Conservation (phyloP, 2,888 invertebrate species). For the Eubasilissa splendida region DNA sequence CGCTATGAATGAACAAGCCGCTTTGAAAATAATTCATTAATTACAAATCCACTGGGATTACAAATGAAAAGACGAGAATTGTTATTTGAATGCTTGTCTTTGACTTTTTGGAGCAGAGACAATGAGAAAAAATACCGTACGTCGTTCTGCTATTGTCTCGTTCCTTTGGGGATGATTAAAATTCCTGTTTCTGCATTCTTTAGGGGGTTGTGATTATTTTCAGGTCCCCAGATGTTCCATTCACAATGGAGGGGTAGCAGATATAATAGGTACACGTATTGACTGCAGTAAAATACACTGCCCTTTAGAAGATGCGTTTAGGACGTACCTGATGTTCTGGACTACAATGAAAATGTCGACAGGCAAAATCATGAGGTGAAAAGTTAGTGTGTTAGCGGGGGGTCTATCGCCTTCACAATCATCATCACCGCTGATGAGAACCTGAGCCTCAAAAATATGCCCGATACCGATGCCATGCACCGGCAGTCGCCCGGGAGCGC, state of each 20-base stretch:
- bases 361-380: too few relatives aligned
- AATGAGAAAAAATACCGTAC: constrained; percentile 4
- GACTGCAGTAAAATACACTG: too few relatives aligned
- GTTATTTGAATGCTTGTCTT: constrained; percentile 14
- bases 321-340: too few relatives aligned
- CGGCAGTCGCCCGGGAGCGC: too few relatives aligned
- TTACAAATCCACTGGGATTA: constrained; percentile 4
- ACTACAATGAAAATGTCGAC: too few relatives aligned
- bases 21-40: background rate
- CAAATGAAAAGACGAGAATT: background rate
- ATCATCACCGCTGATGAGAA: too few relatives aligned
- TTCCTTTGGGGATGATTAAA: constrained; percentile 45
- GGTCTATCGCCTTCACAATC: too few relatives aligned
- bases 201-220: constrained; percentile 25
- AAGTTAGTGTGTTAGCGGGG: too few relatives aligned
- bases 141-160: constrained; percentile 23
- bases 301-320: too few relatives aligned
- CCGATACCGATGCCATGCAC: too few relatives aligned
- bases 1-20: too few relatives aligned
- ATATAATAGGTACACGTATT: background rate
- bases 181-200: constrained; percentile 13
- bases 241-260: constrained; percentile 3
- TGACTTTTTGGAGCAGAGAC: constrained; percentile 11
- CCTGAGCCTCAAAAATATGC: too few relatives aligned
- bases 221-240: background rate